Percentiles rank a stretch among this genome's conserved stretches.
These are phyloP conservation scores for Delia radicum DNA, from an alignment of 1,140 invertebrate genomes.

Conservation along the genomic window DNA sequence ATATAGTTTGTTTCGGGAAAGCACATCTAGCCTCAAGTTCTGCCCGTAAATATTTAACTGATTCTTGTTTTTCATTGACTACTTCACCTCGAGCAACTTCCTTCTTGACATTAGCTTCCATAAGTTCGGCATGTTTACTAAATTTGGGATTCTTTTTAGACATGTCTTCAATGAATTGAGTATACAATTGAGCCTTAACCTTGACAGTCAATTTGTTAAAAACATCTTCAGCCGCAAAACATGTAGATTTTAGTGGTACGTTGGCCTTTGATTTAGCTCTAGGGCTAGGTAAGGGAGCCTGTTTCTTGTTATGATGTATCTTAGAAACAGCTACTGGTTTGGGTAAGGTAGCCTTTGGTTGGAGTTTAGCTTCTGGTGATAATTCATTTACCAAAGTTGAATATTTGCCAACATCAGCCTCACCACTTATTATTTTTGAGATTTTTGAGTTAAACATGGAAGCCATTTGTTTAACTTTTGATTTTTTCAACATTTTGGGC, in stretches of 20 bases:
- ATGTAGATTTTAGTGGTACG: constrained; percentile 25
- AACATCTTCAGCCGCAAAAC: constrained; percentile 44
- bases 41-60: constrained; percentile 39
- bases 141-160: constrained; percentile 47
- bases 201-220: constrained; percentile 45
- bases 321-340: neutral
- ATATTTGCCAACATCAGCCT: constrained; percentile 33
- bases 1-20: constrained; percentile 14
- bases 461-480: constrained; percentile 46
- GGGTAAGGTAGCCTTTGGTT: neutral
- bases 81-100: constrained; percentile 44
- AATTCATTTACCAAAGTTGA: constrained; percentile 37
- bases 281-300: neutral
- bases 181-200: constrained; percentile 45
- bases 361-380: constrained; percentile 20
- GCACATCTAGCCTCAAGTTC: constrained; percentile 45
- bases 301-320: neutral
- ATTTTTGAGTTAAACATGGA: constrained; percentile 45
- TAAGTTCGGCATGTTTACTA: constrained; percentile 36
- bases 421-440: constrained; percentile 35
- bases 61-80: constrained; percentile 43
- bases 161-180: constrained; percentile 45
- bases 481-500: constrained; percentile 8
- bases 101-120: constrained; percentile 40
- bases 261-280: neutral